phyloP scores from a whole-genome alignment of 2,888 invertebrate genomes.

The Fragum fragum region DNA sequence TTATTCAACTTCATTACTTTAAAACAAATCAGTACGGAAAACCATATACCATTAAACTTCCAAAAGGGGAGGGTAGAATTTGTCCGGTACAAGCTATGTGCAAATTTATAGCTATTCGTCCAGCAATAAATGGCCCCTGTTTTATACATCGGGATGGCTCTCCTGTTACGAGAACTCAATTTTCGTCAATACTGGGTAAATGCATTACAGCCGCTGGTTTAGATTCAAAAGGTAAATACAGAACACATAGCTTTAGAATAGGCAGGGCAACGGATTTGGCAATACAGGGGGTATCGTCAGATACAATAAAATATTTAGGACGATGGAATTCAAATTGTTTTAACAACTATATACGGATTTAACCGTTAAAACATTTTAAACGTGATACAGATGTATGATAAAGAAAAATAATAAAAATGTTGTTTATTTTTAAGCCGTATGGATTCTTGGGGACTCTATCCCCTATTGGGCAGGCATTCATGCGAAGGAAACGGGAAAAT shows the following conservation, averaged over 20 bases:
- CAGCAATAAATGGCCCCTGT: not conserved
- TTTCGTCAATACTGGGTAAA: constrained; percentile 5
- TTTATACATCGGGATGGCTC: constrained; percentile 17
- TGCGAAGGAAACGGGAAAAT: not conserved
- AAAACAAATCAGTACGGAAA: too few relatives aligned
- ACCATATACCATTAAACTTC: too few relatives aligned
- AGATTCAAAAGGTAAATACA: too few relatives aligned
- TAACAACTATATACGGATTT: too few relatives aligned
- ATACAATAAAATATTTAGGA: not conserved
- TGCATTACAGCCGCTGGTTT: not conserved
- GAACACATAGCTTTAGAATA: constrained; percentile 26
- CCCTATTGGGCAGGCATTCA: constrained; percentile 41
- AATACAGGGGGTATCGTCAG: too few relatives aligned
- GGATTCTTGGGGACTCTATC: constrained; percentile 44
- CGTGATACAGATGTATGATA: too few relatives aligned
- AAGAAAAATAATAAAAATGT: too few relatives aligned
- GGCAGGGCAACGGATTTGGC: too few relatives aligned
- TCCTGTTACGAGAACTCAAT: constrained; percentile 26
- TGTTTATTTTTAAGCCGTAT: constrained; percentile 25
- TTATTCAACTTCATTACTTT: not conserved
- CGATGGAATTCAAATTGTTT: too few relatives aligned
- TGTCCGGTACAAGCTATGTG: not conserved
- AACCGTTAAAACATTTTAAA: too few relatives aligned
- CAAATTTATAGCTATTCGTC: not conserved
- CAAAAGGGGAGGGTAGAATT: too few relatives aligned